Percentiles rank a stretch among this genome's conserved stretches.
phyloP scores from a whole-genome alignment of 2,113 vertebrate genomes.

The Trachemys scripta region DNA sequence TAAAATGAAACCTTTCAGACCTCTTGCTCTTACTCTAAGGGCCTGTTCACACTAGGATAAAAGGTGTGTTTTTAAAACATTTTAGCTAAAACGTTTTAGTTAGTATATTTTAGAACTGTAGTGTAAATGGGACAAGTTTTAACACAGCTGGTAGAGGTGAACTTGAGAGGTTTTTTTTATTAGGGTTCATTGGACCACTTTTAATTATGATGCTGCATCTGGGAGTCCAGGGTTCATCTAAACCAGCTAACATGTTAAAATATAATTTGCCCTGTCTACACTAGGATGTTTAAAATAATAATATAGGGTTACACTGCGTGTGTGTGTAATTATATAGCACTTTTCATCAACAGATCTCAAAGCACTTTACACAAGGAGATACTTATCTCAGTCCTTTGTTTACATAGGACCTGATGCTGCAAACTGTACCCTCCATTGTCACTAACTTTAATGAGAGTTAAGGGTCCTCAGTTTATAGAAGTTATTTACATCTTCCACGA shows the following conservation, averaged over 20 bases:
- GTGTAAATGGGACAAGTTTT: neutral
- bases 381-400: neutral
- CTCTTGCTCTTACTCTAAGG: neutral
- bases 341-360: neutral
- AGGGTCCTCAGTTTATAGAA: neutral
- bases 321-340: neutral
- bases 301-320: neutral
- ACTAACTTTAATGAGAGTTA: neutral
- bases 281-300: neutral
- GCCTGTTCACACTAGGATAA: conserved; percentile 11
- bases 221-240: neutral
- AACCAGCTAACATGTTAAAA: neutral
- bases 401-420: neutral
- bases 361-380: neutral
- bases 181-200: neutral
- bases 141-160: neutral
- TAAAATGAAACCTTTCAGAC: conserved; percentile 1
- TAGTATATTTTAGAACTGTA: neutral
- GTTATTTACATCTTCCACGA: neutral
- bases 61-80: conserved; percentile 3
- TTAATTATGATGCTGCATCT: neutral
- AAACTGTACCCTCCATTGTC: neutral
- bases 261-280: neutral
- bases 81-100: neutral
- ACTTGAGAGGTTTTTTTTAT: neutral